A percentile compares a stretch with the other conserved stretches of the same genome.
These are phyloP conservation scores for Diorhabda sublineata DNA, from an alignment of 1,140 invertebrate species.

Conservation along the genomic window DNA sequence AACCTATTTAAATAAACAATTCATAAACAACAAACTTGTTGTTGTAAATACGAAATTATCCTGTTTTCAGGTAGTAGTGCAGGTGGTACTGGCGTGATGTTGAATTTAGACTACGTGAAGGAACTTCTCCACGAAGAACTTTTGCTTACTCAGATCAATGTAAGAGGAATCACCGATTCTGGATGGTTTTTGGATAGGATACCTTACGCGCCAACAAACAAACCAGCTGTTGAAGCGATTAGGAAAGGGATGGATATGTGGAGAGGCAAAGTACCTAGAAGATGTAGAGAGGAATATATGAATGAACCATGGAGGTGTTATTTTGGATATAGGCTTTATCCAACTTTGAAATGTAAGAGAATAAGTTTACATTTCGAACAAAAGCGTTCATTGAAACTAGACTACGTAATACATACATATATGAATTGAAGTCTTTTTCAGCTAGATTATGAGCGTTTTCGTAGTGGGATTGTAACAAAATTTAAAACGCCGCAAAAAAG, in stretches of 20 bases:
- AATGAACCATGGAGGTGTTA: conserved; percentile 85
- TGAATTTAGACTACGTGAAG: conserved; percentile 80
- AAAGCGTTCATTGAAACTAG: too few relatives aligned
- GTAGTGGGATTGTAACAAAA: too few relatives aligned
- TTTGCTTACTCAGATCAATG: conserved; percentile 60
- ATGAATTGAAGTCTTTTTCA: too few relatives aligned
- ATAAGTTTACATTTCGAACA: too few relatives aligned
- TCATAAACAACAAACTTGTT: not conserved
- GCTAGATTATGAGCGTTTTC: too few relatives aligned
- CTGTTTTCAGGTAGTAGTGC: conserved; percentile 67
- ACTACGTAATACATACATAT: too few relatives aligned
- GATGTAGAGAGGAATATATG: conserved; percentile 64
- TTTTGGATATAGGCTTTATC: conserved; percentile 87
- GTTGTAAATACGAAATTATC: conserved; percentile 37
- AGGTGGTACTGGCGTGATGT: conserved; percentile 85
- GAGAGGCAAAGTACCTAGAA: conserved; percentile 73
- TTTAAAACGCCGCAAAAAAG: too few relatives aligned
- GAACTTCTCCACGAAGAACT: conserved; percentile 61
- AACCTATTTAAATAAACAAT: not conserved
- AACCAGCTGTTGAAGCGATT: conserved; percentile 62
- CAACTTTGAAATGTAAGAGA: conserved; percentile 70
- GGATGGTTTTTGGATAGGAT: conserved; percentile 91
- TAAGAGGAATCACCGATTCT: conserved; percentile 81
- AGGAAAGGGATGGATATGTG: conserved; percentile 77
- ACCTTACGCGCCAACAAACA: conserved; percentile 55